Evolutionary conservation across 2,888 invertebrate species (phyloP), one percentile per base, ranked within the genome.

Genomic region (Chalcis sispes): DNA sequence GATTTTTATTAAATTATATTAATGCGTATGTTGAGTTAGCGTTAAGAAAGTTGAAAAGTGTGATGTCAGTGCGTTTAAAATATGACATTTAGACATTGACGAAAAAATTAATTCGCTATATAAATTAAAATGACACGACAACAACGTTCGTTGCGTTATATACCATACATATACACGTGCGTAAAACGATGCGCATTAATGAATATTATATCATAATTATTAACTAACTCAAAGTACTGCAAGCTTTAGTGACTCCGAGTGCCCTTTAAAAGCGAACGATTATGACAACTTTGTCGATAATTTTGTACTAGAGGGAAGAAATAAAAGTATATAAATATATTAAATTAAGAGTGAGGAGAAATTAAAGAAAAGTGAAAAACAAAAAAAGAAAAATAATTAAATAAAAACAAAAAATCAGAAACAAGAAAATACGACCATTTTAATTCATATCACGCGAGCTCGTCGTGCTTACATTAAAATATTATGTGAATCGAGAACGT

Each of bases 231-330:
- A 52, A 59, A 59, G 20, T 73, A 56, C 36, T 69, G 46, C 8
- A 52, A 56, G 27, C 27, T 64, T 67, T 77, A 77, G 62, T 65
- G 42, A 77, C 48, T 73, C 67, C 59, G 73, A 73, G 75, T 77
- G 77, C 73, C 77, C 77, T 77, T 77, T 61, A 20, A 62, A 77
- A 64, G 71, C 10, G 50, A 72, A 69, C 46, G 76, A 72, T 72
- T 77, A 58, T 27, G 46, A 62, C 58, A 67, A 58, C 58, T 61
- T 48, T 62, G 72, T 77, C 74, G 77, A 79, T 80, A 81, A 80
- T 81, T 81, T 81, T 80, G 72, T 80, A 81, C 80, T 81, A 80
- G 80, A 78, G 72, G 77, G 46, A 64, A 79, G n/a, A n/a, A n/a
- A n/a, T n/a, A 72, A 67, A 56, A 74, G 74, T 50, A 64, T 62